Conservation (phyloP, 2,113 vertebrate species). For the Dasyornis broadbenti region DNA sequence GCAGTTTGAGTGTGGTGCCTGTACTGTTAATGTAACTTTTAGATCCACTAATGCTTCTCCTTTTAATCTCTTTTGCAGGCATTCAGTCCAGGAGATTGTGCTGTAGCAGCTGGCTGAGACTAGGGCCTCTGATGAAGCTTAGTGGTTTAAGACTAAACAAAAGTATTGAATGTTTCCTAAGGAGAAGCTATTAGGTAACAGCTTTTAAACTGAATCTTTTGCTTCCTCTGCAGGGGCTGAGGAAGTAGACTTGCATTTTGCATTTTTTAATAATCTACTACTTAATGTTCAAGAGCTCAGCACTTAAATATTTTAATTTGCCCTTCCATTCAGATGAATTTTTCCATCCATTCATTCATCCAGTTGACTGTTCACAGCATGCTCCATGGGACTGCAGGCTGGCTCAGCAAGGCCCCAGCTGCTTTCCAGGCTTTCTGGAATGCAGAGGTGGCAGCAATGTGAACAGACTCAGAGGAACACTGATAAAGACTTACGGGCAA, state of each 20-base stretch:
- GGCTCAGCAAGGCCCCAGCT: not conserved
- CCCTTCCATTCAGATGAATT: not conserved
- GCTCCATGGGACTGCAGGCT: not conserved
- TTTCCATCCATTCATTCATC: not conserved
- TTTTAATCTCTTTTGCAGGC: not conserved
- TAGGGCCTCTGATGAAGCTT: constrained; percentile 1
- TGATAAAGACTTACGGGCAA: not conserved
- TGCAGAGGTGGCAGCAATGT: not conserved
- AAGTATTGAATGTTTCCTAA: constrained; percentile 1
- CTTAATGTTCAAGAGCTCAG: not conserved
- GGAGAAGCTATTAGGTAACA: not conserved
- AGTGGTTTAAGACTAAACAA: constrained; percentile 16
- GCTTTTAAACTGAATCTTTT: not conserved
- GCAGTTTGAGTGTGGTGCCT: not conserved
- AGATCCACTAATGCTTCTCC: not conserved
- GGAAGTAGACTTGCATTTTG: not conserved
- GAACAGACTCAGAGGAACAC: not conserved
- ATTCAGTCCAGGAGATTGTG: not conserved
- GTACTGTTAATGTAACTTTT: not conserved
- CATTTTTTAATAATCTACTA: not conserved
- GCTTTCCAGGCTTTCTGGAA: not conserved
- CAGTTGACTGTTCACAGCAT: not conserved
- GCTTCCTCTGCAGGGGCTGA: not conserved
- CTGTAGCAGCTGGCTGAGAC: constrained; percentile 14
- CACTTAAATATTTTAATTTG: not conserved